Base-by-base conservation (phyloP, 2,797 vertebrate genomes). In the Agapornis canus region DNA sequence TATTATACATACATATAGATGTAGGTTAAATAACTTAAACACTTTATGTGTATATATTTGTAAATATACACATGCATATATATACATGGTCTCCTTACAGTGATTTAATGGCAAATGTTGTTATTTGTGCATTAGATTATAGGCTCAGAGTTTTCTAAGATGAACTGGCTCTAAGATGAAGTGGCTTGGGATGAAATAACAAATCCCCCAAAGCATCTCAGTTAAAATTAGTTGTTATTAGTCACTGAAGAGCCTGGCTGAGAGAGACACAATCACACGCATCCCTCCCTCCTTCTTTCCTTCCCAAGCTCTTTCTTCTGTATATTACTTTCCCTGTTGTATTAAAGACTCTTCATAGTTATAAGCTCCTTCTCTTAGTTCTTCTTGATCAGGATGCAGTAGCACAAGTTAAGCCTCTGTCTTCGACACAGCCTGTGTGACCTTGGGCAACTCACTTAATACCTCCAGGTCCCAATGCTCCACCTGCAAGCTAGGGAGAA, bases 121-220 rank as follows among this genome's bases (percentile, higher is more conserved):
- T 84, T 92, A 84, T 95, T 96, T 90, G 81, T 60, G 77, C 83
- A 76, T 60, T 86, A 95, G 92, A 96, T 96, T 95, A 96, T 10
- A 96, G 95, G 80, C 90, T 95, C 20, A 26, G 86, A 56, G 80
- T 42, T 94, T 84, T 91, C 92, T 94, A 94, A 93, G 82, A 76
- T 63, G 79, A 93, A 69, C 93, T 92, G 85, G 54, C 90, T 96
- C 64, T 89, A 39, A 39, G 37, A 39, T 90, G 93, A 93, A 94
- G 88, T 96, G 83, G 83, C 73, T 96, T 95, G 88, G 26, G 83
- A 86, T 94, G 86, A 95, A 96, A 95, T 94, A 94, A 35, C 10
- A 86, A 77, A 89, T 94, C 26, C 88, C 88, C 83, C 0, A 18
- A 56, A 96, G 94, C 94, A 80, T 6, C 51, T 65, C 70, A 59